These are phyloP conservation scores for Myotis davidii DNA, from an alignment of 2,113 vertebrate genomes.

Conservation along the genomic window DNA sequence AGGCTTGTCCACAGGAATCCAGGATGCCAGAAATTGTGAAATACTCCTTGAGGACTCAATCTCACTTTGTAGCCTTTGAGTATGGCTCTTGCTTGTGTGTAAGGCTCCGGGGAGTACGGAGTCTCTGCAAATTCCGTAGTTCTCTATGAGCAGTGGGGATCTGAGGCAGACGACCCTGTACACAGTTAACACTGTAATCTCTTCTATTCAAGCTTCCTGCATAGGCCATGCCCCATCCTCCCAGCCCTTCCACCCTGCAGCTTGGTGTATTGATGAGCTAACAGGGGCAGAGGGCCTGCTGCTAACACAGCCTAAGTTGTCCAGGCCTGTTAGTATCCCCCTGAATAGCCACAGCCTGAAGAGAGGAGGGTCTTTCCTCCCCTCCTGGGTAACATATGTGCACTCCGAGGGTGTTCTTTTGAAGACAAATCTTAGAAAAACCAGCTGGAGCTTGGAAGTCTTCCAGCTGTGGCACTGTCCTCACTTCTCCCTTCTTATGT, in stretches of 20 bases:
- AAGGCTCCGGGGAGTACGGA: not conserved
- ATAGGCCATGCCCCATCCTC: not conserved
- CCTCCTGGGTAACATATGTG: slow-evolving; percentile 24
- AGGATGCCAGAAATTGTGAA: not conserved
- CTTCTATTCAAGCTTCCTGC: not conserved
- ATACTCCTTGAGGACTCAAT: not conserved
- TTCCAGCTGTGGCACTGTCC: not conserved
- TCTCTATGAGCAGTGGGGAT: not conserved
- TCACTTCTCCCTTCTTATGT: not conserved
- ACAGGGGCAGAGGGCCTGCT: not conserved
- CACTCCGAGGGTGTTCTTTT: not conserved
- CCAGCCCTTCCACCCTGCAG: not conserved
- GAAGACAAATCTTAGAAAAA: slow-evolving; percentile 38
- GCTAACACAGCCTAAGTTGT: not conserved
- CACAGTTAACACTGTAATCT: not conserved
- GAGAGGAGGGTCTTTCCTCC: not conserved
- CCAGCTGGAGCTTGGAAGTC: not conserved
- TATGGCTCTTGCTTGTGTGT: not conserved
- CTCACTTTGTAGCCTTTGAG: not conserved
- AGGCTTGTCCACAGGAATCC: not conserved
- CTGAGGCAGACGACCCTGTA: not conserved
- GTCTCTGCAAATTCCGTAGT: not conserved
- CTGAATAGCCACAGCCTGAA: slow-evolving; percentile 34
- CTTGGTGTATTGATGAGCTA: not conserved
- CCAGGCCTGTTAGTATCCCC: slow-evolving; percentile 1